Evolutionary conservation across 2,113 vertebrate species (phyloP).

Genomic region (Theristicus caerulescens): DNA sequence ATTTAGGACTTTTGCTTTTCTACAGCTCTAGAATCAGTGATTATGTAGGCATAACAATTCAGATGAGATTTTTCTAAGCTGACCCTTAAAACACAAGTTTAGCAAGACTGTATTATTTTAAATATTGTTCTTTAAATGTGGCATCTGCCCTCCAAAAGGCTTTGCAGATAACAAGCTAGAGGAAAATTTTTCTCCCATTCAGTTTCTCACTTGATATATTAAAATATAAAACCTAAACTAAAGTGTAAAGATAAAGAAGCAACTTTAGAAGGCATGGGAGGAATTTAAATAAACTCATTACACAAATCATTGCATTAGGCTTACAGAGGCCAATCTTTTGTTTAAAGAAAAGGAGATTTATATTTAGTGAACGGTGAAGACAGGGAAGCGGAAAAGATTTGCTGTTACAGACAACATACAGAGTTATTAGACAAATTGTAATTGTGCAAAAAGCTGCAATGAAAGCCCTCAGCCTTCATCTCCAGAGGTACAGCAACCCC

Average conservation of each 20-base stretch:
- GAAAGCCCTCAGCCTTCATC: not conserved
- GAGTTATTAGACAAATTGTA: not conserved
- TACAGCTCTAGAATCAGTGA: not conserved
- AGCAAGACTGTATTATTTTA: not conserved
- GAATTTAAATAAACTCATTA: constrained; percentile 39
- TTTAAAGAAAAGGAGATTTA: not conserved
- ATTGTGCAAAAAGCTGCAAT: not conserved
- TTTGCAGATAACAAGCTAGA: not conserved
- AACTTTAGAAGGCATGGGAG: not conserved
- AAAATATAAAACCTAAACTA: not conserved
- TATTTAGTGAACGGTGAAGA: not conserved
- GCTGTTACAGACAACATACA: not conserved
- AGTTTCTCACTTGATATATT: not conserved
- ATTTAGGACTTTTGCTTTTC: not conserved
- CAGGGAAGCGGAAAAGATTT: not conserved
- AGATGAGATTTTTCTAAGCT: not conserved
- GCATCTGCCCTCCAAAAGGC: not conserved
- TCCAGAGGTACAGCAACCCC: not conserved
- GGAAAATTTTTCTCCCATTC: not conserved
- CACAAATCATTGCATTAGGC: not conserved
- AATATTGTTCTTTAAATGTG: not conserved
- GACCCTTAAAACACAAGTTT: not conserved
- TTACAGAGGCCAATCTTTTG: not conserved
- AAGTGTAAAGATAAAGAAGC: constrained; percentile 2
- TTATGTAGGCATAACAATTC: not conserved